These are phyloP conservation scores for Nemotelus pantherinus DNA, from an alignment of 2,888 invertebrate species.

Conservation along the genomic window DNA sequence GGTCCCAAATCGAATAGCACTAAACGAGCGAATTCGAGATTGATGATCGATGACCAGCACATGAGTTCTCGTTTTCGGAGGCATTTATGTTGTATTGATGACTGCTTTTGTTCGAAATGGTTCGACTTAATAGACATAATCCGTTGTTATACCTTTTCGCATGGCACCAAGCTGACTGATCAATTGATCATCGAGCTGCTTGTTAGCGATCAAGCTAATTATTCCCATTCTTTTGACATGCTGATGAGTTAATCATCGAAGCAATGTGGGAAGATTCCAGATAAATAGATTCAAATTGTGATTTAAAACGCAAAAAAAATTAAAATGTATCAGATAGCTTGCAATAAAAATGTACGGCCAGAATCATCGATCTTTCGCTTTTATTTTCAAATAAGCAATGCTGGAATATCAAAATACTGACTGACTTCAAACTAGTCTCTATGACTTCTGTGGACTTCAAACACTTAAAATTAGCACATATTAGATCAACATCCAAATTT, in stretches of 20 bases:
- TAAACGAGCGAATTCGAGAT: conserved; percentile 46
- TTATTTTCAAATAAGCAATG: no score
- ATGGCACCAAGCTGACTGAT: conserved; percentile 43
- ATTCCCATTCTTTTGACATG: conserved; percentile 26
- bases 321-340: no score
- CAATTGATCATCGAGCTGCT: conserved; percentile 31
- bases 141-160: conserved; percentile 24
- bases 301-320: no score
- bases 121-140: conserved; percentile 24
- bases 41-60: conserved; percentile 46
- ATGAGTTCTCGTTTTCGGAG: conserved; percentile 39
- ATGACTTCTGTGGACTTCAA: no score
- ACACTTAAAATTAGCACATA: no score
- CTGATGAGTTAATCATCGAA: conserved; percentile 17
- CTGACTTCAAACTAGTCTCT: no score
- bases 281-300: no score
- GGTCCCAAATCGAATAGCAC: conserved; percentile 37
- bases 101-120: conserved; percentile 38
- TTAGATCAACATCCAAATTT: no score
- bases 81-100: conserved; percentile 40
- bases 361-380: no score
- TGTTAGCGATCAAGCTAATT: conserved; percentile 39
- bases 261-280: conserved; percentile 21
- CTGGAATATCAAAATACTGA: no score
- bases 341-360: no score